These are phyloP conservation scores for Automeris io DNA, from an alignment of 2,888 invertebrate genomes.

Conservation along the genomic window DNA sequence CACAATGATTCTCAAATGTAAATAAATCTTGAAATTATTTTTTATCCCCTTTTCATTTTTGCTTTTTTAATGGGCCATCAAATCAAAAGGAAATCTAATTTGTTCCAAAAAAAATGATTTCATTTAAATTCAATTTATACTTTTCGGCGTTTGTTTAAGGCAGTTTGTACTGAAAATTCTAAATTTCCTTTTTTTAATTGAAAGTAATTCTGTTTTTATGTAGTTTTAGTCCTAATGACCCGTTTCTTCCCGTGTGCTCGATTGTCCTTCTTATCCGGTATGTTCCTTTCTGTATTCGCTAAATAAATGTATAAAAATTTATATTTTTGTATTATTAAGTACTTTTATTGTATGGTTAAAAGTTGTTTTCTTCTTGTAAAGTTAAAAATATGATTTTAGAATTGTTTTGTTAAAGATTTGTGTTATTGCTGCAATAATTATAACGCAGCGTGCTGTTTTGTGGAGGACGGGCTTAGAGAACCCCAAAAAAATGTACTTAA, in stretches of 20 bases:
- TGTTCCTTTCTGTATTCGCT: neutral
- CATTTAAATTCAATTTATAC: neutral
- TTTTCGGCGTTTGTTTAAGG: neutral
- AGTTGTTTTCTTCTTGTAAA: neutral
- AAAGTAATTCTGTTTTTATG: neutral
- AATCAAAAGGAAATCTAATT: neutral
- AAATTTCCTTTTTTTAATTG: neutral
- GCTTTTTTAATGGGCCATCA: neutral
- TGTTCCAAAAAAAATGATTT: neutral
- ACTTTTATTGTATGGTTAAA: neutral
- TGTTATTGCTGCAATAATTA: neutral
- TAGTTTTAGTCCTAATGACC: neutral
- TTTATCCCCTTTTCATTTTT: neutral
- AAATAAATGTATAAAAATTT: neutral
- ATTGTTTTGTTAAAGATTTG: neutral
- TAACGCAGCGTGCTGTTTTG: neutral
- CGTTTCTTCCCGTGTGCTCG: neutral
- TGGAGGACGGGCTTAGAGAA: constrained; percentile 2
- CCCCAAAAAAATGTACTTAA: constrained; percentile 14
- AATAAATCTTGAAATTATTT: neutral
- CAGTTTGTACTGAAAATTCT: neutral
- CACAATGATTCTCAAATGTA: neutral
- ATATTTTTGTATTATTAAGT: neutral
- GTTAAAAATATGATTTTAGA: neutral
- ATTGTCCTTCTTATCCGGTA: too few species aligned